These are phyloP conservation scores for Coilia nasus DNA, from an alignment of 2,797 vertebrate genomes.

Conservation along the genomic window DNA sequence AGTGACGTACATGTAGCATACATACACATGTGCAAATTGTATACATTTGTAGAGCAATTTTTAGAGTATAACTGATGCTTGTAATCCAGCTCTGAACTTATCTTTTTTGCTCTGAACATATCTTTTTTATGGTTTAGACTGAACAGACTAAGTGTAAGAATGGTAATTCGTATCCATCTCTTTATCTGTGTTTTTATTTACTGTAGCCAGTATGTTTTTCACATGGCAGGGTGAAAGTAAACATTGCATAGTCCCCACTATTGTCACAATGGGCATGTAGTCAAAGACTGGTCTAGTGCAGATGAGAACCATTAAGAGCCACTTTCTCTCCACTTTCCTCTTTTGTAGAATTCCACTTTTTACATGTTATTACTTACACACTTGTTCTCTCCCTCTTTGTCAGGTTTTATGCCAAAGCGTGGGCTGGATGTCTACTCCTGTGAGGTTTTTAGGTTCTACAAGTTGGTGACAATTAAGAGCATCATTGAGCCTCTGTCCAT, in stretches of 20 bases:
- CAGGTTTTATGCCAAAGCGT: constrained; percentile 88
- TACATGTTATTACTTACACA: background rate
- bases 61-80: no score
- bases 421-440: constrained; percentile 84
- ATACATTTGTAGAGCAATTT: no score
- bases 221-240: background rate
- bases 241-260: background rate
- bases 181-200: no score
- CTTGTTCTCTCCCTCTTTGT: background rate
- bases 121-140: no score
- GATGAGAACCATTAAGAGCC: background rate
- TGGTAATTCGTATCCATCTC: background rate
- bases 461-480: constrained; percentile 84
- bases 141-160: no score
- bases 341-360: no score
- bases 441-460: constrained; percentile 88
- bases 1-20: no score
- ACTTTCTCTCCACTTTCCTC: no score
- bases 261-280: background rate
- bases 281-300: background rate
- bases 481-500: constrained; percentile 87
- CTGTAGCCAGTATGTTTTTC: no score
- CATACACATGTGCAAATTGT: no score
- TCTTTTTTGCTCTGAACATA: no score
- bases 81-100: no score